Conservation (phyloP, 2,113 vertebrate species). For the Grallaria varia region DNA sequence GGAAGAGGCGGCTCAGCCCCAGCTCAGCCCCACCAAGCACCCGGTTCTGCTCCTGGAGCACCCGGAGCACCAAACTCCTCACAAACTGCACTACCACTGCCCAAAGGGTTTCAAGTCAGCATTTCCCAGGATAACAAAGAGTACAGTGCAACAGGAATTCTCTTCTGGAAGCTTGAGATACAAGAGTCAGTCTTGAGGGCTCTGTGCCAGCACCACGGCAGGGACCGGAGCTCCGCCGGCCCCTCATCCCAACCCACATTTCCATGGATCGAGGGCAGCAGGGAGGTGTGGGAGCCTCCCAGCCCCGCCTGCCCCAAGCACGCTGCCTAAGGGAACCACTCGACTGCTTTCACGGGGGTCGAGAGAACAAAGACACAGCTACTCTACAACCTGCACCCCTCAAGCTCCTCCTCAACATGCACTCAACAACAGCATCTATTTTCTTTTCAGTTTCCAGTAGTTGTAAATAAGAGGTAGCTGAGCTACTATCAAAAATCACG, state of each 20-base stretch:
- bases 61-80: background rate
- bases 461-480: slow-evolving; percentile 76
- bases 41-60: background rate
- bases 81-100: slow-evolving; percentile 14
- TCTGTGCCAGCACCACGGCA: background rate
- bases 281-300: background rate
- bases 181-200: slow-evolving; percentile 23
- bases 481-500: slow-evolving; percentile 73
- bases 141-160: slow-evolving; percentile 52
- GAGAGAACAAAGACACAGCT: background rate
- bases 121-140: slow-evolving; percentile 38
- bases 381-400: slow-evolving; percentile 42
- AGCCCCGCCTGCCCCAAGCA: background rate
- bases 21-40: background rate
- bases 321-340: too few species aligned
- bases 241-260: background rate
- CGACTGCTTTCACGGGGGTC: background rate
- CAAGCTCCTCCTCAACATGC: slow-evolving; percentile 29
- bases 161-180: slow-evolving; percentile 55
- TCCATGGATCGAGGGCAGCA: background rate
- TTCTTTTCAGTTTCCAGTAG: slow-evolving; percentile 76
- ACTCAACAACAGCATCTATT: slow-evolving; percentile 71
- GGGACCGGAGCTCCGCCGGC: background rate
- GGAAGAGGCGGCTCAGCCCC: slow-evolving; percentile 32
- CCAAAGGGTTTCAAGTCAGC: slow-evolving; percentile 14